Evolutionary conservation across 2,888 invertebrate genomes (phyloP).

Genomic region (Octodonta nipae): DNA sequence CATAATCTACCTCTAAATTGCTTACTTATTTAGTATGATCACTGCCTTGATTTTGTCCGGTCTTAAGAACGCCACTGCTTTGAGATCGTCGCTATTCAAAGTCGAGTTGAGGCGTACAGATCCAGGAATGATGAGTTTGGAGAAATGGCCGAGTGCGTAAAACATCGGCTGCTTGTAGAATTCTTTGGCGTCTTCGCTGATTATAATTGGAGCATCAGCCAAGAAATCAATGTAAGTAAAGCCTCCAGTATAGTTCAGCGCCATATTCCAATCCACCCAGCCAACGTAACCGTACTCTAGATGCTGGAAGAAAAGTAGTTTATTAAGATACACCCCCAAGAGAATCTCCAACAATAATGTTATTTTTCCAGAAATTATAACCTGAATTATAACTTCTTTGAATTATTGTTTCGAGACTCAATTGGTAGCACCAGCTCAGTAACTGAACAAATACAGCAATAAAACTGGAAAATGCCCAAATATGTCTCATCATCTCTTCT

Average conservation of each 20-base stretch:
- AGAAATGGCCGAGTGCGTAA: conserved; percentile 68
- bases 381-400: no score
- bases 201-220: conserved; percentile 64
- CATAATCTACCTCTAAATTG: no score
- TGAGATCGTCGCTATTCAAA: neutral
- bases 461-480: no score
- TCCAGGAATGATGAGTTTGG: conserved; percentile 45
- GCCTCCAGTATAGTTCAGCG: conserved; percentile 55
- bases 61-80: conserved; percentile 38
- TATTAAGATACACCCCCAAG: no score
- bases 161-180: conserved; percentile 80
- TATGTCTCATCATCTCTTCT: no score
- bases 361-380: no score
- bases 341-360: no score
- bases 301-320: no score
- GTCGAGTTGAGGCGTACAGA: conserved; percentile 35
- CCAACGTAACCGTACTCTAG: conserved; percentile 60
- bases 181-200: conserved; percentile 45
- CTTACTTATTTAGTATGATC: conserved; percentile 42
- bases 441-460: no score
- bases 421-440: no score
- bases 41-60: conserved; percentile 39
- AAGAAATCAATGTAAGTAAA: conserved; percentile 65
- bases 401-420: no score
- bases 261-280: conserved; percentile 84